Percentiles rank a stretch among this genome's conserved stretches.
These are phyloP conservation scores for Caenorhabditis uteleia DNA, from an alignment of 2,888 invertebrate genomes.

Conservation along the genomic window DNA sequence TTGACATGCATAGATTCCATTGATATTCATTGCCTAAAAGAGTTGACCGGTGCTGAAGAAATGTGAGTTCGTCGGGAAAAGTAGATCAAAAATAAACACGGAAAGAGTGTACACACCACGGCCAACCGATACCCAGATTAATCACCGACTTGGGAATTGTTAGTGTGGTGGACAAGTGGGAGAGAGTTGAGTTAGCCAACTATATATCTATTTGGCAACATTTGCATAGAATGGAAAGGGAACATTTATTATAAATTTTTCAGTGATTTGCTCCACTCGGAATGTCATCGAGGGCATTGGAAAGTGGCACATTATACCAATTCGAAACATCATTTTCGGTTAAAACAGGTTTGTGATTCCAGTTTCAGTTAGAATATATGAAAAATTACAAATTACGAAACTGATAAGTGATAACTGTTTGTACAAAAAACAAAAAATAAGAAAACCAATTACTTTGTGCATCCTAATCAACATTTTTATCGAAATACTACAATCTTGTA, in stretches of 20 bases:
- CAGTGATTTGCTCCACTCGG: constrained; percentile 46
- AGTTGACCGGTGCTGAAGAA: constrained; percentile 52
- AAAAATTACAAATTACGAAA: no score
- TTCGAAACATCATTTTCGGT: constrained; percentile 43
- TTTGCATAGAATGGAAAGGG: neutral
- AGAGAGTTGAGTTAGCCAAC: constrained; percentile 6
- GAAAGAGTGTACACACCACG: neutral
- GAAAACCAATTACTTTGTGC: no score
- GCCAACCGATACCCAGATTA: constrained; percentile 19
- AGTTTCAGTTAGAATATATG: neutral
- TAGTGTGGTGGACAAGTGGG: constrained; percentile 7
- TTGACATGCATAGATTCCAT: constrained; percentile 42
- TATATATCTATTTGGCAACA: constrained; percentile 11
- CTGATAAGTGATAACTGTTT: no score
- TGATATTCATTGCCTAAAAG: constrained; percentile 46
- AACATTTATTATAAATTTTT: constrained; percentile 4
- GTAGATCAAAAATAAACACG: neutral
- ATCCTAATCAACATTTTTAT: no score
- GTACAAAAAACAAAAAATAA: no score
- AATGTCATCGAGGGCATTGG: constrained; percentile 47
- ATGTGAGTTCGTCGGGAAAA: constrained; percentile 43
- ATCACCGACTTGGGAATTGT: constrained; percentile 29
- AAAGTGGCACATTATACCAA: constrained; percentile 52
- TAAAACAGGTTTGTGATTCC: constrained; percentile 34
- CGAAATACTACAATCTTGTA: no score